These are phyloP conservation scores for Parus major DNA, from an alignment of 2,113 vertebrate genomes.

Conservation along the genomic window DNA sequence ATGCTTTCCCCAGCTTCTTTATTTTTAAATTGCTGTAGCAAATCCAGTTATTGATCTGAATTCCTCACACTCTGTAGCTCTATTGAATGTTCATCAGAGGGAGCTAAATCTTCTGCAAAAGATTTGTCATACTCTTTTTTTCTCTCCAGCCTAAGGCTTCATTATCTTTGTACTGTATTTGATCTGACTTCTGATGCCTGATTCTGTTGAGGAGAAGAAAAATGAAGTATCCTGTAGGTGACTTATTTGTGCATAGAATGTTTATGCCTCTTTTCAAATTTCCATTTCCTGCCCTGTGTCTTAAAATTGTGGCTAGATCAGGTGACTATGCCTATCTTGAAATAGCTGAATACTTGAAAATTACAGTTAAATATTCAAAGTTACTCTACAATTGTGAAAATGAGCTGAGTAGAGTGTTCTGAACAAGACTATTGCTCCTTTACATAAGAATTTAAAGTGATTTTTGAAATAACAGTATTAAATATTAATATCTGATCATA, in stretches of 20 bases:
- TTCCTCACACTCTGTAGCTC: background rate
- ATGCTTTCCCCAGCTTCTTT: background rate
- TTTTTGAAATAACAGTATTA: background rate
- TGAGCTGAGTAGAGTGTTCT: background rate
- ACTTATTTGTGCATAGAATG: background rate
- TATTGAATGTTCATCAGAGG: background rate
- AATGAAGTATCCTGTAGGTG: background rate
- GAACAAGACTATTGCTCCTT: background rate
- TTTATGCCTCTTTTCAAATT: background rate
- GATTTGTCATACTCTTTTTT: background rate
- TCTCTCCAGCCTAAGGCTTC: background rate
- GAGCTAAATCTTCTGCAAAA: background rate
- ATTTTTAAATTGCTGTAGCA: background rate
- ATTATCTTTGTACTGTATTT: background rate
- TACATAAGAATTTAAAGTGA: background rate
- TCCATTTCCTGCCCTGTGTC: background rate
- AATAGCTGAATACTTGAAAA: background rate
- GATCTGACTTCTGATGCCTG: background rate
- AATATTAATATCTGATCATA: background rate
- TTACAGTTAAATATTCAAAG: background rate
- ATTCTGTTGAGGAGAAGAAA: background rate
- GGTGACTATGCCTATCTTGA: background rate
- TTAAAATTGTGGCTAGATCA: background rate
- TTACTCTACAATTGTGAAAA: background rate
- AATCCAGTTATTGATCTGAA: slow-evolving; percentile 20